Conservation (phyloP, 2,888 invertebrate genomes). For the Torymus auratus region DNA sequence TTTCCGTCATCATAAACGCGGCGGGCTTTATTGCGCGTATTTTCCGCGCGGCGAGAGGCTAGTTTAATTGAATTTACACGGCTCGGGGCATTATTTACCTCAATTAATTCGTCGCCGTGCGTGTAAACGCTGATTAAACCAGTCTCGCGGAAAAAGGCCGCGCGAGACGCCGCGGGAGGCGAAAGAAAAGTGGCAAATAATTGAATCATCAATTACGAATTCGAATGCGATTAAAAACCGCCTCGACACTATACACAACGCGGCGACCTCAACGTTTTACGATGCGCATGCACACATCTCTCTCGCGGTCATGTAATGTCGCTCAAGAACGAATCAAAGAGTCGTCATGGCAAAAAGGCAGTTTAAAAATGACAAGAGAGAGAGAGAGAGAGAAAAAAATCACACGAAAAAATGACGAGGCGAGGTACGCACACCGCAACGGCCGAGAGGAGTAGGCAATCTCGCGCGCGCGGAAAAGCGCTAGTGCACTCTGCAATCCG, state of each 20-base stretch:
- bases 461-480: conserved; percentile 19
- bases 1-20: neutral
- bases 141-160: too few species aligned
- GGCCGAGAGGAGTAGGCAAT: conserved; percentile 1
- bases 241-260: too few species aligned
- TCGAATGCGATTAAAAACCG: neutral
- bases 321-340: conserved; percentile 21
- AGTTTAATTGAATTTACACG: neutral
- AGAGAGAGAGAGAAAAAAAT: neutral
- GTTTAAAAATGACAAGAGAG: neutral
- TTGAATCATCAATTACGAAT: too few species aligned
- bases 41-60: neutral
- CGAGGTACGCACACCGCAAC: conserved; percentile 2
- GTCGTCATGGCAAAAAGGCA: conserved; percentile 5
- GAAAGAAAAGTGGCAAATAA: conserved; percentile 1
- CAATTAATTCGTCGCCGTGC: neutral
- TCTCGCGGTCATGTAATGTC: conserved; percentile 14
- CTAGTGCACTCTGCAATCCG: conserved; percentile 8
- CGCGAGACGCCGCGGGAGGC: too few species aligned
- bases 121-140: too few species aligned
- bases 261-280: neutral
- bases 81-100: neutral
- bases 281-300: too few species aligned
- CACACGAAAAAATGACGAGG: neutral
- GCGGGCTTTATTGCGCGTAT: too few species aligned